These are phyloP conservation scores for Cephus spinipes DNA, from an alignment of 2,888 invertebrate genomes.

Conservation along the genomic window DNA sequence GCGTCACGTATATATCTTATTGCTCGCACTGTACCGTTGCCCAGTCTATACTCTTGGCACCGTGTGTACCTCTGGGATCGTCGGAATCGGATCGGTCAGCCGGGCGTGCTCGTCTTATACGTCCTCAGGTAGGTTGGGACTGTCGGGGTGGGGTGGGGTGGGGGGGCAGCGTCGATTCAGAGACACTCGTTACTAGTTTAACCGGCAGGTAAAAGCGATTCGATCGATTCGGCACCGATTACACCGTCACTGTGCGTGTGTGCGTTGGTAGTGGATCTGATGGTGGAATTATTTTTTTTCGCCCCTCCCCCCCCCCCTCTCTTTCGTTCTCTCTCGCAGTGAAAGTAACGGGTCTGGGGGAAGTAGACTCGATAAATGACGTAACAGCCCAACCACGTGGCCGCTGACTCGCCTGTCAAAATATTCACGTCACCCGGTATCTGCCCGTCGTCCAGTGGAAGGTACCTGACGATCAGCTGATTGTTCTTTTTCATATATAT, in stretches of 20 bases:
- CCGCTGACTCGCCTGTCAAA: background rate
- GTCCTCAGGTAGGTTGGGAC: background rate
- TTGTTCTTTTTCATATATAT: background rate
- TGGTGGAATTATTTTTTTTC: background rate
- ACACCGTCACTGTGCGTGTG: background rate
- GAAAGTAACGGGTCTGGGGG: background rate
- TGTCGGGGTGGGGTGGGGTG: no score
- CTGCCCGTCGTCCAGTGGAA: background rate
- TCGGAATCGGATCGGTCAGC: background rate
- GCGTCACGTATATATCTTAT: background rate
- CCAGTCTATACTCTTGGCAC: background rate
- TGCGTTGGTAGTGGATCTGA: background rate
- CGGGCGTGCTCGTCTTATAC: background rate
- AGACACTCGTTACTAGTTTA: background rate
- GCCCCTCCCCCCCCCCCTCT: background rate
- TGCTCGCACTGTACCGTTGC: background rate
- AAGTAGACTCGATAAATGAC: background rate
- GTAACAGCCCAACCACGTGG: background rate
- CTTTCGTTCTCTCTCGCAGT: background rate
- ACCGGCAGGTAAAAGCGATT: background rate
- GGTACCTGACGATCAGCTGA: background rate
- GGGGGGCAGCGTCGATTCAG: background rate
- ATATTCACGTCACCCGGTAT: background rate
- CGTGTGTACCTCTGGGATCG: background rate
- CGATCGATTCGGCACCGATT: background rate